A percentile compares a stretch with the other conserved stretches of the same genome.
These are phyloP conservation scores for Hemithea aestivaria DNA, from an alignment of 2,888 invertebrate species.

Conservation along the genomic window DNA sequence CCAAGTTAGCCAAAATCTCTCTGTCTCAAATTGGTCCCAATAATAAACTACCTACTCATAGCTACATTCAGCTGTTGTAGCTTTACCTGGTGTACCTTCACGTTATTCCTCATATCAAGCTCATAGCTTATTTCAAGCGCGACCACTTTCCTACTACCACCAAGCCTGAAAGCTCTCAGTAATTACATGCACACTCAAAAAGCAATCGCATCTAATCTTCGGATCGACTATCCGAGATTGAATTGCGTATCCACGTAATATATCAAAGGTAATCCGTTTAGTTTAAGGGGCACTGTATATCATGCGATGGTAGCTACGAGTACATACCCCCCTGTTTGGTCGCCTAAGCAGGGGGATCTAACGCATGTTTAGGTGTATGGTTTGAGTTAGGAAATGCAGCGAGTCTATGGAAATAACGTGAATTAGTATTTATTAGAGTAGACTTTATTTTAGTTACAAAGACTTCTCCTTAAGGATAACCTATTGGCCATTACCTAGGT, in stretches of 20 bases:
- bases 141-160: too few relatives aligned
- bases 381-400: constrained; percentile 23
- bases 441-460: neutral
- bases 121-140: too few relatives aligned
- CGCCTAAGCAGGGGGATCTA: constrained; percentile 70
- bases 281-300: constrained; percentile 76
- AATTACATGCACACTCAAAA: constrained; percentile 57
- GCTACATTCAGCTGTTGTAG: too few relatives aligned
- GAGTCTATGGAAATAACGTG: neutral
- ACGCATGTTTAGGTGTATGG: constrained; percentile 60
- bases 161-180: constrained; percentile 21
- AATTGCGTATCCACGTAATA: constrained; percentile 73
- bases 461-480: neutral
- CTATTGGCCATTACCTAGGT: too few relatives aligned
- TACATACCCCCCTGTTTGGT: constrained; percentile 68
- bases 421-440: neutral
- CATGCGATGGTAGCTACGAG: constrained; percentile 70
- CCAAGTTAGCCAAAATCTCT: too few relatives aligned
- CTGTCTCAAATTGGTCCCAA: too few relatives aligned
- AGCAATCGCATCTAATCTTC: constrained; percentile 58
- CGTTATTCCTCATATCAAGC: too few relatives aligned
- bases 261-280: constrained; percentile 79
- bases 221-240: constrained; percentile 72
- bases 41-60: too few relatives aligned
- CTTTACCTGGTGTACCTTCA: too few relatives aligned